These are phyloP conservation scores for Diabrotica balteata DNA, from an alignment of 2,888 invertebrate species.

Conservation along the genomic window DNA sequence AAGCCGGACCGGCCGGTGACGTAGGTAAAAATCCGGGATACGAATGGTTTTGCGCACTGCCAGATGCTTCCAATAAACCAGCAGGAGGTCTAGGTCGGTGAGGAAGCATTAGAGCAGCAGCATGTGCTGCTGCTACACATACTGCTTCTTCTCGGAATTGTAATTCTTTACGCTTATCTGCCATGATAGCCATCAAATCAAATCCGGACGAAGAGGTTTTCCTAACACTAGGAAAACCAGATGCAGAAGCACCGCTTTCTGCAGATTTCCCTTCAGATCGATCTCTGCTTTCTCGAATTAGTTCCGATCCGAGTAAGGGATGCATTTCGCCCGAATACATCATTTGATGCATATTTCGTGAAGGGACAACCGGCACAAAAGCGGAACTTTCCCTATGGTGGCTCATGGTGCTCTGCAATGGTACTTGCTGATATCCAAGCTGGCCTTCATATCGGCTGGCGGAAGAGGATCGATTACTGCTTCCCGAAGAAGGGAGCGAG, in stretches of 20 bases:
- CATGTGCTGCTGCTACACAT: conserved; percentile 58
- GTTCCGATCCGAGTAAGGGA: conserved; percentile 66
- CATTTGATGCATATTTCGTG: conserved; percentile 75
- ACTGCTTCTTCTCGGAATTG: conserved; percentile 76
- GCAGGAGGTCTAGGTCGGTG: conserved; percentile 64
- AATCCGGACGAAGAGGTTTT: conserved; percentile 61
- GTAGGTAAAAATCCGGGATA: conserved; percentile 71
- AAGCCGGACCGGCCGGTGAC: conserved; percentile 71
- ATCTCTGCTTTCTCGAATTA: conserved; percentile 63
- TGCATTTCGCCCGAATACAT: conserved; percentile 77
- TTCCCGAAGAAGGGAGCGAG: conserved; percentile 61
- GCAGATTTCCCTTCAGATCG: conserved; percentile 39
- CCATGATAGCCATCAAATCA: conserved; percentile 90
- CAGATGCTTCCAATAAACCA: conserved; percentile 65
- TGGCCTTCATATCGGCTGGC: conserved; percentile 57
- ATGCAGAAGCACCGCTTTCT: conserved; percentile 32
- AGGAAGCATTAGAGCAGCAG: conserved; percentile 67
- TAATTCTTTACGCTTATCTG: conserved; percentile 84
- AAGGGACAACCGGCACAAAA: conserved; percentile 87
- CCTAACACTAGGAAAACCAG: conserved; percentile 31
- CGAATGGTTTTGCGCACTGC: conserved; percentile 50
- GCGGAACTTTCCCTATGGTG: conserved; percentile 82
- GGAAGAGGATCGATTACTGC: conserved; percentile 68
- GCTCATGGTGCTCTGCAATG: conserved; percentile 35
- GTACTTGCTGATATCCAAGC: conserved; percentile 54